Conservation (phyloP, 1,140 invertebrate genomes). For the Rhopalosiphum maidis region DNA sequence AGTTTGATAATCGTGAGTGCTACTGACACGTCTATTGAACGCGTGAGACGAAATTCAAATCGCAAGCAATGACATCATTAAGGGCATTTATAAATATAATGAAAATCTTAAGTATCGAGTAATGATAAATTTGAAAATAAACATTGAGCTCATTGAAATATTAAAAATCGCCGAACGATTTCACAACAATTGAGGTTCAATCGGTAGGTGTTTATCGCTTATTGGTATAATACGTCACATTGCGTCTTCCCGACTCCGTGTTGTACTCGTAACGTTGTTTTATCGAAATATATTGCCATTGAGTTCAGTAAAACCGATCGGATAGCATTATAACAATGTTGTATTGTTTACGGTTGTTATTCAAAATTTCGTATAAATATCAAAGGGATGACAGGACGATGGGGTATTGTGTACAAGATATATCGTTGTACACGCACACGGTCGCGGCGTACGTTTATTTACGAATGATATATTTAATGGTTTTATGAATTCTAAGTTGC, state of each 20-base stretch:
- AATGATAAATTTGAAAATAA: not conserved
- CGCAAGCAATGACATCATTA: slow-evolving; percentile 15
- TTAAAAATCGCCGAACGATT: not conserved
- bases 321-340: not conserved
- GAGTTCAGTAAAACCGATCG: not conserved
- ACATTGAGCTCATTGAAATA: not conserved
- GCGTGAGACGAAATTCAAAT: slow-evolving; percentile 49
- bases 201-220: not conserved
- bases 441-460: not conserved
- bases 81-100: slow-evolving; percentile 14
- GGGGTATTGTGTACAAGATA: not conserved
- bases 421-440: not conserved
- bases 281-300: not conserved
- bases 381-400: not conserved
- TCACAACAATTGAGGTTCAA: slow-evolving; percentile 5
- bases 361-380: not conserved
- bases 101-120: not conserved
- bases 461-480: not conserved
- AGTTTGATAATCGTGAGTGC: slow-evolving; percentile 41
- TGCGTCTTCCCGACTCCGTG: not conserved
- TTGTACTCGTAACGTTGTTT: not conserved
- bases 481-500: not conserved
- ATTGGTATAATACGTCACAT: not conserved
- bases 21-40: slow-evolving; percentile 38
- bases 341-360: slow-evolving; percentile 36